Base-by-base conservation (phyloP, 1,140 invertebrate species). In the Drosophila tropicalis region DNA sequence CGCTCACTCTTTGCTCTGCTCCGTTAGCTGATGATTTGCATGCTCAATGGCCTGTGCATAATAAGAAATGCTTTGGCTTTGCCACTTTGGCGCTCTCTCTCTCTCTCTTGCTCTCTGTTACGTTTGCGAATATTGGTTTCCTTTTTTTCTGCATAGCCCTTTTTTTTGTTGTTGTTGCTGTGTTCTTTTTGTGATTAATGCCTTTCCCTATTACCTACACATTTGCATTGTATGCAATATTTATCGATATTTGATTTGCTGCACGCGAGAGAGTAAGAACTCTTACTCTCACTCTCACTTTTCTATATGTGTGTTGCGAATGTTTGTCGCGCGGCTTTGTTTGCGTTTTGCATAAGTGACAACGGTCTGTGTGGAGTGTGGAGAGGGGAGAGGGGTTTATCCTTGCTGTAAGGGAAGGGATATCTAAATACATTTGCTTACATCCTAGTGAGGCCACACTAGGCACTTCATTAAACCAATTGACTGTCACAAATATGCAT, bases 171-270 rank as follows among this genome's bases (percentile, higher is more conserved):
- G 58, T 60, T 36, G 44, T 32, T 44, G 15, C 55, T 34, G 58
- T 63, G 60, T 73, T 60, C 54, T 72, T 57, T 72, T 70, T 60
- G 74, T 87, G 82, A 86, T 86, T 86, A 86, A 86, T 86, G 82
- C 76, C 68, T 40, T 74, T 78, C 40, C 34, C 61, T 62, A 29
- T 34, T 51, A 51, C 44, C 44, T 51, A 51, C 44, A 51, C 44
- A 51, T 58, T 44, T 39, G 75, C 67, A 86, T 86, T 86, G 82
- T 86, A 55, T 76, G 71, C 69, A 55, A 68, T 83, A 86, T 86
- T 86, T 86, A 86, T 86, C 72, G 82, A 86, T 76, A 87, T 86
- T 86, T 86, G 82, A 86, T 86, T 86, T 86, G 82, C 58, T 85
- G 69, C 72, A 63, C 22, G 51, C 74, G 51, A 47, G 29, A 29